Conservation (phyloP, 1,140 invertebrate genomes). For the Cyphomyrmex costatus region DNA sequence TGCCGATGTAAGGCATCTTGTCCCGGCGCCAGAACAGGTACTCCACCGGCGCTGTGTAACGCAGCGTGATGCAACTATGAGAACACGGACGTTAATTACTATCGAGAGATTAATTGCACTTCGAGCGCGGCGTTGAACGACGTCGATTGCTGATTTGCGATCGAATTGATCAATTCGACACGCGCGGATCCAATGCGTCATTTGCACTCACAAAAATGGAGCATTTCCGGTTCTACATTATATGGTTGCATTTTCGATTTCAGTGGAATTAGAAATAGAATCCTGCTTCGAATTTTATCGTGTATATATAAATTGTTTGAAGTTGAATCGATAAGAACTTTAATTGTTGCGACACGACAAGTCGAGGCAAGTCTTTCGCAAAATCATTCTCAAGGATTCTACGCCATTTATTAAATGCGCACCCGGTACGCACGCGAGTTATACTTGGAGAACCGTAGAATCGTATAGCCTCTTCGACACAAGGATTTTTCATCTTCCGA, state of each 20-base stretch:
- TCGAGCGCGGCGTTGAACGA: not conserved
- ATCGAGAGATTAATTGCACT: not conserved
- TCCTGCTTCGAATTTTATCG: not conserved
- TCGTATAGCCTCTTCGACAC: not conserved
- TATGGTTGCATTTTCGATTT: not conserved
- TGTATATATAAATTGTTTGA: not conserved
- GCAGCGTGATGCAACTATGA: slow-evolving; percentile 90
- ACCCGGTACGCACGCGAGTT: not conserved
- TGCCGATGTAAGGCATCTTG: slow-evolving; percentile 89
- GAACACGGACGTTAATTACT: not conserved
- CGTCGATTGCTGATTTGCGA: not conserved
- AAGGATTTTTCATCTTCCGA: not conserved
- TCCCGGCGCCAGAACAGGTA: slow-evolving; percentile 89
- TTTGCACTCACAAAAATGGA: not conserved
- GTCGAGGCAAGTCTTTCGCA: not conserved
- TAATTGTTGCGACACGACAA: not conserved
- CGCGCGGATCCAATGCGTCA: not conserved
- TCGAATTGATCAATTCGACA: not conserved
- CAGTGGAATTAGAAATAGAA: not conserved
- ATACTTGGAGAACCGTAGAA: not conserved
- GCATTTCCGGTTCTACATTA: too few relatives aligned
- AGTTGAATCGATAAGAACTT: not conserved
- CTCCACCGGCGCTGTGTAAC: slow-evolving; percentile 91
- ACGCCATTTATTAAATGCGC: not conserved
- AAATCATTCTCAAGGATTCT: not conserved